Conservation (phyloP, 1,140 invertebrate genomes). For the Zaprionus tsacasi region DNA sequence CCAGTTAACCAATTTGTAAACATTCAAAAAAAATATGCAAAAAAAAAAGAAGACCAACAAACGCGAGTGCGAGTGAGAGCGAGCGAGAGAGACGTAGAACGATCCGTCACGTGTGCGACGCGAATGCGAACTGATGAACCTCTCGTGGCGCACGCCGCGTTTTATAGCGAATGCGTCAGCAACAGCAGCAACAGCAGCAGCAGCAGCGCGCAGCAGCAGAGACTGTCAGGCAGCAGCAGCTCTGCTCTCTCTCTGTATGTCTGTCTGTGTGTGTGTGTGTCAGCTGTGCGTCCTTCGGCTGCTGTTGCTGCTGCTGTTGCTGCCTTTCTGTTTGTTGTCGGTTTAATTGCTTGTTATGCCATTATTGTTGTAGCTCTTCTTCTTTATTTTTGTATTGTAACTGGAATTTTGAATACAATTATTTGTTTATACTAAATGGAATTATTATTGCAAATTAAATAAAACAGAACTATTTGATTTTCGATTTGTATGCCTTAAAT, state of each 20-base stretch:
- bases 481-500: too few relatives aligned
- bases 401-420: not conserved
- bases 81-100: slow-evolving; percentile 7
- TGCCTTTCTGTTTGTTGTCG: slow-evolving; percentile 38
- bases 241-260: slow-evolving; percentile 13
- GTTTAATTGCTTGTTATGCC: slow-evolving; percentile 26
- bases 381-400: not conserved
- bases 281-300: slow-evolving; percentile 46
- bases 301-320: slow-evolving; percentile 24
- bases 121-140: slow-evolving; percentile 73
- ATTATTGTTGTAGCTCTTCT: not conserved
- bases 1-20: slow-evolving; percentile 84
- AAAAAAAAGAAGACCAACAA: slow-evolving; percentile 34
- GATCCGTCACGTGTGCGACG: slow-evolving; percentile 65
- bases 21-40: slow-evolving; percentile 52
- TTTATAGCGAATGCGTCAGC: slow-evolving; percentile 54
- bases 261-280: slow-evolving; percentile 9
- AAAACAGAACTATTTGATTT: too few relatives aligned
- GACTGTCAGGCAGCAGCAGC: slow-evolving; percentile 10
- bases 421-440: not conserved
- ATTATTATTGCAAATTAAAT: too few relatives aligned
- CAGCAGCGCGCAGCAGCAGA: slow-evolving; percentile 2
- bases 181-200: slow-evolving; percentile 1
- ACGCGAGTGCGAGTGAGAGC: not conserved
- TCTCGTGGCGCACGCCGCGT: slow-evolving; percentile 59